Base-by-base conservation (phyloP, 1,140 invertebrate genomes). In the Vanessa tameamea region DNA sequence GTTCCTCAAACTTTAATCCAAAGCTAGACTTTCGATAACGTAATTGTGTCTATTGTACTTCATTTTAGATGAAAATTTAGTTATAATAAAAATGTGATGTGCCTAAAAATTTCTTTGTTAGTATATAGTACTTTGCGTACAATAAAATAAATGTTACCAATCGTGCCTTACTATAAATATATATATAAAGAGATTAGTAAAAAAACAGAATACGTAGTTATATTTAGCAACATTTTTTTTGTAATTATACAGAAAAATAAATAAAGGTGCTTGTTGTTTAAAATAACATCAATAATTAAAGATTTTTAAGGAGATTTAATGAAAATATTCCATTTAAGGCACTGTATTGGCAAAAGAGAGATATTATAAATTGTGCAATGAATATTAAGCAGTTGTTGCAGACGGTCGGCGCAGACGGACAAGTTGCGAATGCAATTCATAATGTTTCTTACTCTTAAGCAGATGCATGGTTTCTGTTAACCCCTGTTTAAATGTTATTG, bases 331-430 rank as follows among this genome's bases (percentile, higher is more conserved):
- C 71, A 66, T 74, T 55, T 67, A 68, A 20, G 65, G 65, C 16
- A 55, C 20, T 53, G 50, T 20, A 66, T 66, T 47, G 26, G n/a
- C n/a, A 37, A 50, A 16, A 13, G 47, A 37, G 50, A 12, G 23
- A 59, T 73, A 65, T 74, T 74, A 66, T 63, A 72, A 75, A 75
- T 75, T 81, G 79, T 69, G 71, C 73, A 73, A 77, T 78, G 75
- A 78, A 78, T 76, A 76, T 69, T 72, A 74, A 78, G 57, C 51
- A 48, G 66, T 50, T 68, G 47, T 48, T 78, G 72, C 65, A 68
- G 72, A 73, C 72, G 23, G 47, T 57, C 37, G 61, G 15, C 68
- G 50, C 53, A 70, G 73, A 75, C 69, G 47, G 72, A 73, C 72
- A 48, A 50, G 48, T 68, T 69, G 59, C 72, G 72, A 68, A 74